Evolutionary conservation across 2,888 invertebrate species (phyloP).

Genomic region (Oscheius sp.): DNA sequence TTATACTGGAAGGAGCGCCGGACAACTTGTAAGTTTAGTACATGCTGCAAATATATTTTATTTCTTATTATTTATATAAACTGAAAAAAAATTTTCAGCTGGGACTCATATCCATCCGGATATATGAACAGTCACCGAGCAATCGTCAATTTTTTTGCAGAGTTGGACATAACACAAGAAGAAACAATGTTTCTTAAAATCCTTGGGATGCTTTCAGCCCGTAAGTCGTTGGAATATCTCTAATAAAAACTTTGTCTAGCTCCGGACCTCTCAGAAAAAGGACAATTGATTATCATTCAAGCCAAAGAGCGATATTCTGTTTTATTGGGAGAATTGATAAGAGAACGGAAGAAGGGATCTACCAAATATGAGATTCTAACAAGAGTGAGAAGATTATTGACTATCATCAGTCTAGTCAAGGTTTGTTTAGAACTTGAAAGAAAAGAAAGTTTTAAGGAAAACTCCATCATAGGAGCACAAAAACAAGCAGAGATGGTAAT

Average conservation of each 20-base stretch:
- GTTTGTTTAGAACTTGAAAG: not conserved
- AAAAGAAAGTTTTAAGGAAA: not conserved
- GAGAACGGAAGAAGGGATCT: not conserved
- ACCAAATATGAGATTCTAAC: not conserved
- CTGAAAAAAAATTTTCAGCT: not conserved
- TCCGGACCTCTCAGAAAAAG: not conserved
- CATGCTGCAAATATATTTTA: no score
- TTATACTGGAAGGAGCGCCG: not conserved
- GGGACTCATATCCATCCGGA: not conserved
- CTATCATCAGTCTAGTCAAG: not conserved
- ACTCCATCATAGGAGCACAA: not conserved
- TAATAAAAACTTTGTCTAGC: not conserved
- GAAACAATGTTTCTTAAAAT: not conserved
- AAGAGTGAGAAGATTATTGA: not conserved
- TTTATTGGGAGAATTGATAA: constrained; percentile 4
- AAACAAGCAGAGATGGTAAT: constrained; percentile 12
- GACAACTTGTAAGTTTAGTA: constrained; percentile 6
- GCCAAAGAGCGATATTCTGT: constrained; percentile 6
- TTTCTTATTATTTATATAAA: not conserved
- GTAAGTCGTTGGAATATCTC: not conserved
- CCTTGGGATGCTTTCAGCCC: not conserved
- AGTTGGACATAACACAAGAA: constrained; percentile 1
- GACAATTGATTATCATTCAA: not conserved
- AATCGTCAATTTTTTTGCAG: not conserved
- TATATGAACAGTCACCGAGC: not conserved